Percentiles rank a stretch among this genome's conserved stretches.
Evolutionary conservation across 2,113 vertebrate genomes (phyloP).

Genomic region (Grallaria varia): DNA sequence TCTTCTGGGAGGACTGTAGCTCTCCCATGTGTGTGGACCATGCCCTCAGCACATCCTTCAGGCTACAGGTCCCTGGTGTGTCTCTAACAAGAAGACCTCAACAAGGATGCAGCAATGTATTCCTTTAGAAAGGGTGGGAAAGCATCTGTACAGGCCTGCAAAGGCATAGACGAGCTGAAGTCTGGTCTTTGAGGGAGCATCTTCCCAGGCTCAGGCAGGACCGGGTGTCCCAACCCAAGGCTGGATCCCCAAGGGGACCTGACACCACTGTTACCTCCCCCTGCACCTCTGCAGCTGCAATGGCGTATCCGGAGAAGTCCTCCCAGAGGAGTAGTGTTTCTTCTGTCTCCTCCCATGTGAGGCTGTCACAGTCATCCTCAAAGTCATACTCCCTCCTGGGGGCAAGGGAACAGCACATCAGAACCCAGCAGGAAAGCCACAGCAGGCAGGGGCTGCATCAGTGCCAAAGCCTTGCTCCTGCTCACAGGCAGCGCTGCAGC

Average conservation of each 20-base stretch:
- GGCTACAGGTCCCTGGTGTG: background rate
- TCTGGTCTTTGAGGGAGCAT: background rate
- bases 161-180: background rate
- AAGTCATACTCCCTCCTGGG: slow-evolving; percentile 92
- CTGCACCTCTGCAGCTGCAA: slow-evolving; percentile 85
- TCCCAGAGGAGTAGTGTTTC: slow-evolving; percentile 96
- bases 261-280: slow-evolving; percentile 82
- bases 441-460: rapidly evolving
- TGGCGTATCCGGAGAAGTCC: slow-evolving; percentile 92
- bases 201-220: background rate
- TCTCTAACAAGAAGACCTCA: background rate
- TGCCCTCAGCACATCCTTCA: background rate
- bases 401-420: slow-evolving; percentile 19
- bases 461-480: background rate
- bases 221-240: background rate
- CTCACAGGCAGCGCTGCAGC: background rate
- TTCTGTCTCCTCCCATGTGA: slow-evolving; percentile 97
- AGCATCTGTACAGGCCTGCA: background rate
- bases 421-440: background rate
- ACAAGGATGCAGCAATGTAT: background rate
- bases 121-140: background rate
- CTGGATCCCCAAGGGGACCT: background rate
- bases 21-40: rapidly evolving
- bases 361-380: slow-evolving; percentile 96
- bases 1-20: background rate